Evolutionary conservation across 1,140 invertebrate genomes (phyloP).

Genomic region (Drosophila subobscura): DNA sequence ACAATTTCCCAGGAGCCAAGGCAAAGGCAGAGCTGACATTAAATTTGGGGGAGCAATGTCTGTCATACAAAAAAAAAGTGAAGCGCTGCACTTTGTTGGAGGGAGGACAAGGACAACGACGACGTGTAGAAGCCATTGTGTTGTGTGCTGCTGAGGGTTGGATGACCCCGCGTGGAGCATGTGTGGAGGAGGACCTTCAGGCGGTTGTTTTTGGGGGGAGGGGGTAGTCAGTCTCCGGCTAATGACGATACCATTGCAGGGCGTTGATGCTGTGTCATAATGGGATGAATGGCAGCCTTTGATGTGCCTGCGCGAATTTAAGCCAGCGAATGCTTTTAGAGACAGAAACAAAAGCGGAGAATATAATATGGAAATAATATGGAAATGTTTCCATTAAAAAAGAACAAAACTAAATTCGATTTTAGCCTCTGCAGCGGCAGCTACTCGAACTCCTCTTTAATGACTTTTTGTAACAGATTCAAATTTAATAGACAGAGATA

Average conservation of each 20-base stretch:
- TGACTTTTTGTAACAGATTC: slow-evolving; percentile 10
- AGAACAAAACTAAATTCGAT: too few relatives aligned
- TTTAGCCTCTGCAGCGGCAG: too few relatives aligned
- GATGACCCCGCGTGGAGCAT: slow-evolving; percentile 35
- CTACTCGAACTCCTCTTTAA: background rate
- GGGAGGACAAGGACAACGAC: background rate
- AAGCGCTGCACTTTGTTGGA: slow-evolving; percentile 58
- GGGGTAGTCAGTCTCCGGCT: slow-evolving; percentile 4
- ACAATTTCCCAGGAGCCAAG: slow-evolving; percentile 67
- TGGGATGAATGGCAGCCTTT: slow-evolving; percentile 51
- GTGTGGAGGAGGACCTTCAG: background rate
- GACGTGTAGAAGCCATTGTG: slow-evolving; percentile 31
- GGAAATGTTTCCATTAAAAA: background rate
- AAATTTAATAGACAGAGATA: too few relatives aligned
- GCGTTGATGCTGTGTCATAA: slow-evolving; percentile 64
- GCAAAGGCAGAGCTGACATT: slow-evolving; percentile 66
- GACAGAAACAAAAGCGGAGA: background rate
- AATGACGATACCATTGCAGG: slow-evolving; percentile 54
- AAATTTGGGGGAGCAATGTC: slow-evolving; percentile 73
- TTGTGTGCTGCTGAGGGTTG: slow-evolving; percentile 47
- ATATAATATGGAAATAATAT: background rate
- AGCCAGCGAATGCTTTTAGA: background rate
- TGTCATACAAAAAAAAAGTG: slow-evolving; percentile 57
- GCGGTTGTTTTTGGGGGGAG: background rate
- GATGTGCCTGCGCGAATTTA: slow-evolving; percentile 53